Evolutionary conservation across 2,888 invertebrate genomes (phyloP).

Genomic region (Noctua comes): DNA sequence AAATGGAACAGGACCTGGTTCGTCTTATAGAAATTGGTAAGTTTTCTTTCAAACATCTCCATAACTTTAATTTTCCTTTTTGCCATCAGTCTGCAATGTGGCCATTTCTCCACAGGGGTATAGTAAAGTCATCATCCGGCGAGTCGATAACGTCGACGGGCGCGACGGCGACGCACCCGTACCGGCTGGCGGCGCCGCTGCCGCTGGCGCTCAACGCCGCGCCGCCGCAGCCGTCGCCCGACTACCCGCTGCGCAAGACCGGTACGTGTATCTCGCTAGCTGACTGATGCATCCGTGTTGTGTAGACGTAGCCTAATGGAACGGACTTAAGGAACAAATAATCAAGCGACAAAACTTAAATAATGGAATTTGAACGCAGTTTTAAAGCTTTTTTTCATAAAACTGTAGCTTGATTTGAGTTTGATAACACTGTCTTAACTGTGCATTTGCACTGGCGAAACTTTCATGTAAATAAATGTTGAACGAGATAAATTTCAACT

Average conservation of each 20-base stretch:
- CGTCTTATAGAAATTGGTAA: constrained; percentile 95
- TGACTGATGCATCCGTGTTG: constrained; percentile 56
- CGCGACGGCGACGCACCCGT: constrained; percentile 92
- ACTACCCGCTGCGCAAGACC: constrained; percentile 98
- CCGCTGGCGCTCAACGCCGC: constrained; percentile 82
- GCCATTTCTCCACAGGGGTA: constrained; percentile 85
- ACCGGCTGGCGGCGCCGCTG: constrained; percentile 92
- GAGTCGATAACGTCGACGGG: constrained; percentile 90
- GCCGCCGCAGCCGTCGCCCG: constrained; percentile 87
- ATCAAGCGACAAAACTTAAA: neutral
- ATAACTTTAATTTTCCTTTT: neutral
- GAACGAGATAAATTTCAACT: neutral
- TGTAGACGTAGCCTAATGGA: constrained; percentile 24
- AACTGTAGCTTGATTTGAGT: neutral
- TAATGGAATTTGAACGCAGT: neutral
- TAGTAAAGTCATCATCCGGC: constrained; percentile 92
- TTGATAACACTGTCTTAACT: neutral
- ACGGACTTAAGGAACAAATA: neutral
- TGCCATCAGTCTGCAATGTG: no score
- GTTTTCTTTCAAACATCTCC: constrained; percentile 29
- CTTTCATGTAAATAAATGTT: neutral
- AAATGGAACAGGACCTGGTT: constrained; percentile 92
- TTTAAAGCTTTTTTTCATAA: neutral
- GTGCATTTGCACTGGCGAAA: neutral
- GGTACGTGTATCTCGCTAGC: constrained; percentile 90